Conservation (phyloP, 92 coral and sea anemone genomes). For the Actinernus sp. region DNA sequence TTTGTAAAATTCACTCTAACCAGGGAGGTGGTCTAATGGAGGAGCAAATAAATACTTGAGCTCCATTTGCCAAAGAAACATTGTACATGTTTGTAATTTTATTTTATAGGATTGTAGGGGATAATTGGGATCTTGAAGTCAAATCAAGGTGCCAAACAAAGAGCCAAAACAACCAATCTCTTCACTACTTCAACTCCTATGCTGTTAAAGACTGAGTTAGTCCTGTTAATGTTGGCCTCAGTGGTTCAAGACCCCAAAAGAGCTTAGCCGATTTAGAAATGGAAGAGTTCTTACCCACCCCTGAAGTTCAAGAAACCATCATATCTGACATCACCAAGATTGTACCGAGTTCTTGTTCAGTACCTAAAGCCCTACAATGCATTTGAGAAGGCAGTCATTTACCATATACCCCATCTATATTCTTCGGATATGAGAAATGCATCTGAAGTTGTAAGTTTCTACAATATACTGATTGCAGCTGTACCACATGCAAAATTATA, state of each 20-base stretch:
- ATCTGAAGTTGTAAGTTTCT: constrained; percentile 45
- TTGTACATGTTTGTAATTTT: no score
- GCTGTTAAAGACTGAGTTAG: no score
- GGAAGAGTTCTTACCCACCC: constrained; percentile 56
- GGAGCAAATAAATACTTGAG: no score
- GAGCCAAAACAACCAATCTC: no score
- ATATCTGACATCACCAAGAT: constrained; percentile 2
- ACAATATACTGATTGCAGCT: neutral
- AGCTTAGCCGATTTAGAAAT: constrained; percentile 23
- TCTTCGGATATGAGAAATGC: constrained; percentile 26
- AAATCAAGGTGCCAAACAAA: no score
- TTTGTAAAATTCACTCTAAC: no score
- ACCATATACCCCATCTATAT: constrained; percentile 32
- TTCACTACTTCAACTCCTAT: no score
- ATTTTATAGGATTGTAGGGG: no score
- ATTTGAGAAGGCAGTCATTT: neutral
- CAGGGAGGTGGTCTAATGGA: no score
- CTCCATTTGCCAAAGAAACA: no score
- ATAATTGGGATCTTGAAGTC: no score
- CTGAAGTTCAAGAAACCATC: constrained; percentile 6
- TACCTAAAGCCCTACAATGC: constrained; percentile 35
- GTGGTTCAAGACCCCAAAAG: constrained; percentile 11
- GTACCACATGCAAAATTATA: neutral
- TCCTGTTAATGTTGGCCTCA: no score
- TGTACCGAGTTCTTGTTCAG: constrained; percentile 25